A percentile compares a stretch with the other conserved stretches of the same genome.
phyloP scores from a whole-genome alignment of 2,888 invertebrate species.

The Euplexia lucipara region DNA sequence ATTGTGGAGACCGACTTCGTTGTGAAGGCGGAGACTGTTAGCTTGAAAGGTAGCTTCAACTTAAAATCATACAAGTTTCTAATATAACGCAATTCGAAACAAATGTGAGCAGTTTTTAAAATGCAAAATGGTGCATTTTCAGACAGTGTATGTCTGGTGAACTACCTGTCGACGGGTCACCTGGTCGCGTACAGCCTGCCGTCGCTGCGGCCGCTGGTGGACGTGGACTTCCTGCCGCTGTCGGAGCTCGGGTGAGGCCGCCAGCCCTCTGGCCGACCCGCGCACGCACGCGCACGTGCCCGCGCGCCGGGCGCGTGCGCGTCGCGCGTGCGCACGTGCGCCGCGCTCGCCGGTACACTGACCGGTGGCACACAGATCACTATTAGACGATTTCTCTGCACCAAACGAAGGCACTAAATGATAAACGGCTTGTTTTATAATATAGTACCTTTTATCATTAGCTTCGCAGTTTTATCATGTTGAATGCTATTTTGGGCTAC shows the following conservation, averaged over 20 bases:
- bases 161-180: slow-evolving; percentile 98
- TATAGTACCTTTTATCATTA: slow-evolving; percentile 70
- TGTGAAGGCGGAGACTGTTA: slow-evolving; percentile 97
- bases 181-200: slow-evolving; percentile 98
- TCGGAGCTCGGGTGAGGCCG: slow-evolving; percentile 96
- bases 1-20: slow-evolving; percentile 98
- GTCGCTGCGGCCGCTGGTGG: slow-evolving; percentile 97
- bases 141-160: slow-evolving; percentile 98
- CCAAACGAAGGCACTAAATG: slow-evolving; percentile 89
- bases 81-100: background rate
- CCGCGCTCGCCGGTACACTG: slow-evolving; percentile 61
- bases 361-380: slow-evolving; percentile 78
- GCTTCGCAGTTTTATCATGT: slow-evolving; percentile 83
- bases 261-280: background rate
- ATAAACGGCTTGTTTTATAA: slow-evolving; percentile 85
- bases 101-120: background rate
- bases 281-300: slow-evolving; percentile 1
- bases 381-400: slow-evolving; percentile 82
- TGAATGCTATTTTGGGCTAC: slow-evolving; percentile 76
- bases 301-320: slow-evolving; percentile 25
- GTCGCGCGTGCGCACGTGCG: slow-evolving; percentile 3
- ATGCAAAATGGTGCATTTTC: slow-evolving; percentile 67
- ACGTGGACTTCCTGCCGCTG: slow-evolving; percentile 98
- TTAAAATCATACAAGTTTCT: background rate
- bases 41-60: slow-evolving; percentile 94